A percentile compares a stretch with the other conserved stretches of the same genome.
These are phyloP conservation scores for Addax nasomaculatus DNA, from an alignment of 2,113 vertebrate species.

Conservation along the genomic window DNA sequence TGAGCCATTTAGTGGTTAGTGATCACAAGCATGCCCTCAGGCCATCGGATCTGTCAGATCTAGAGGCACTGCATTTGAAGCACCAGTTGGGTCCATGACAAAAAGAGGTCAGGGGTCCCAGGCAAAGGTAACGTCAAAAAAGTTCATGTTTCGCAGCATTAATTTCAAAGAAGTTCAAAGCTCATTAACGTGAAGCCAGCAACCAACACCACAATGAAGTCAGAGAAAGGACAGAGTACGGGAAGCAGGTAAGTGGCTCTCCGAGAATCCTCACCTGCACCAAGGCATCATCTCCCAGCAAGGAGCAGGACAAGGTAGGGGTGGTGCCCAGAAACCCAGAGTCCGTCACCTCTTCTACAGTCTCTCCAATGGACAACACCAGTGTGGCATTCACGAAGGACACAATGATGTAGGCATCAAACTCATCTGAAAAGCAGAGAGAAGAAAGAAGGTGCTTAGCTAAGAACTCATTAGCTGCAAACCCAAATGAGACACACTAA, in stretches of 20 bases:
- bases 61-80: not conserved
- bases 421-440: conserved; percentile 89
- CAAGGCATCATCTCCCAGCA: conserved; percentile 96
- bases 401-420: conserved; percentile 98
- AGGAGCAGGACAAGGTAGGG: conserved; percentile 96
- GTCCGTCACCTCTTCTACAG: conserved; percentile 99
- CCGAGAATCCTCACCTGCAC: conserved; percentile 88
- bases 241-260: not conserved
- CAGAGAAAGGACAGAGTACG: not conserved
- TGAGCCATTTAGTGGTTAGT: not conserved
- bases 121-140: not conserved
- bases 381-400: conserved; percentile 98
- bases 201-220: not conserved
- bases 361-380: conserved; percentile 97
- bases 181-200: not conserved
- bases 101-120: not conserved
- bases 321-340: conserved; percentile 98
- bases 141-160: not conserved
- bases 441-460: conserved; percentile 53
- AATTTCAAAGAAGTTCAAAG: not conserved
- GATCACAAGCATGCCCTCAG: not conserved
- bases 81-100: not conserved
- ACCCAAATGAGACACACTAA: conserved; percentile 37
- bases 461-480: conserved; percentile 50
- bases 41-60: not conserved